A percentile compares a stretch with the other conserved stretches of the same genome.
These are phyloP conservation scores for Lycodopsis pacificus DNA, from an alignment of 2,797 vertebrate species.

Conservation along the genomic window DNA sequence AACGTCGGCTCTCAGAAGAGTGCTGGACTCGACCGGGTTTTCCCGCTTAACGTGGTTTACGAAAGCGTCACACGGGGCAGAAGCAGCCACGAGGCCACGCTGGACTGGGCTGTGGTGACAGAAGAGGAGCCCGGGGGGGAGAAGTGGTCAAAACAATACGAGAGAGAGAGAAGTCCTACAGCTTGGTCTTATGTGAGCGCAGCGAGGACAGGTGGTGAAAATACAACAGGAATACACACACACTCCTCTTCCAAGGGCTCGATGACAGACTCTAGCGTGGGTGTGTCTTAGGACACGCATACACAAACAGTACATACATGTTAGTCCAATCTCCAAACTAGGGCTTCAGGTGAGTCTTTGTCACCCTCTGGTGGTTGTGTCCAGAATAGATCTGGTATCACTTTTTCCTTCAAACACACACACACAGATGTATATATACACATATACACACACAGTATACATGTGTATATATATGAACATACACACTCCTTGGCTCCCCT, in stretches of 20 bases:
- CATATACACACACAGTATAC: conserved; percentile 1
- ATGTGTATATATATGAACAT: conserved; percentile 26
- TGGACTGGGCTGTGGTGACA: conserved; percentile 46
- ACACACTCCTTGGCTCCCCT: conserved; percentile 72
- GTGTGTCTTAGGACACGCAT: conserved; percentile 52
- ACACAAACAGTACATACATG: conserved; percentile 59
- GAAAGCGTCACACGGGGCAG: conserved; percentile 45
- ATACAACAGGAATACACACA: conserved; percentile 59
- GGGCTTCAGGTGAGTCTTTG: conserved; percentile 63
- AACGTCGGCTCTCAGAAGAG: conserved; percentile 43
- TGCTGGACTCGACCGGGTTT: conserved; percentile 33
- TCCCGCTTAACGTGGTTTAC: conserved; percentile 14
- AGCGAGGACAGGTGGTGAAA: conserved; percentile 64
- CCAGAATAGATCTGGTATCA: conserved; percentile 55
- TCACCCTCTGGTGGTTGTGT: conserved; percentile 76
- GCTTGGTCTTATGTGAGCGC: conserved; percentile 56
- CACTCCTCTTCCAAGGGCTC: conserved; percentile 54
- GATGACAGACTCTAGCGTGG: conserved; percentile 51
- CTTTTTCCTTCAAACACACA: conserved; percentile 22
- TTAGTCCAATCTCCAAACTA: conserved; percentile 52
- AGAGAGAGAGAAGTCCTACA: conserved; percentile 43
- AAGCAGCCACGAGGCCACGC: conserved; percentile 60
- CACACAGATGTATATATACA: not conserved
- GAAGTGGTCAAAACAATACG: conserved; percentile 54
- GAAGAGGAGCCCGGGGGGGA: conserved; percentile 41